These are phyloP conservation scores for Phycodurus eques DNA, from an alignment of 2,113 vertebrate species.

Conservation along the genomic window DNA sequence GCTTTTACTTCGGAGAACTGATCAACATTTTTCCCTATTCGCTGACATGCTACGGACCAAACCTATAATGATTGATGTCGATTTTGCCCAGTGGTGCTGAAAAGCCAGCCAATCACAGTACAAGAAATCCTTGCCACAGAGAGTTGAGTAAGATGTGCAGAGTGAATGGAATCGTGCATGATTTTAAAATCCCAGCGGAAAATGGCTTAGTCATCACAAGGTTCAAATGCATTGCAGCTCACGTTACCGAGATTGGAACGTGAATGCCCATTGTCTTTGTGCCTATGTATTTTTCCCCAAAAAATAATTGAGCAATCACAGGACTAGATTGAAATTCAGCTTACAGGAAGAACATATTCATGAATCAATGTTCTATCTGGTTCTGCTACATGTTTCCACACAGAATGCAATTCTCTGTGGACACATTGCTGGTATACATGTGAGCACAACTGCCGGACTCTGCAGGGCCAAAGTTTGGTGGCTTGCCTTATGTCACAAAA, in stretches of 20 bases:
- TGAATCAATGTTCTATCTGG: not conserved
- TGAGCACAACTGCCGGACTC: conserved; percentile 4
- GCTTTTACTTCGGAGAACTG: too few relatives aligned
- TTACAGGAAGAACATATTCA: not conserved
- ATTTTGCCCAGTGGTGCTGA: too few relatives aligned
- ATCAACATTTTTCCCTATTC: too few relatives aligned
- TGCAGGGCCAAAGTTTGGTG: conserved; percentile 3
- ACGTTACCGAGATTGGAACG: not conserved
- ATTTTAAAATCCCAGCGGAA: not conserved
- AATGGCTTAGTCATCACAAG: too few relatives aligned
- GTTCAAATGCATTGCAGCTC: too few relatives aligned
- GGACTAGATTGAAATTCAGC: not conserved
- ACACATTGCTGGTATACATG: conserved; percentile 7
- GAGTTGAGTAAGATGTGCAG: too few relatives aligned
- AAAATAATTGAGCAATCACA: not conserved
- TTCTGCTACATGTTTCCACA: conserved; percentile 13
- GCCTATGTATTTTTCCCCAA: not conserved
- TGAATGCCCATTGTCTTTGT: not conserved
- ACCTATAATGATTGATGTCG: too few relatives aligned
- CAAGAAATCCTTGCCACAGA: too few relatives aligned
- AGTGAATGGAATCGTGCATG: not conserved
- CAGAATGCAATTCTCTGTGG: conserved; percentile 14
- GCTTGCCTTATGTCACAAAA: not conserved
- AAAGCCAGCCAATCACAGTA: too few relatives aligned
- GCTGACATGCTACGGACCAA: too few relatives aligned